These are phyloP conservation scores for Poeciliopsis presidionis DNA, from an alignment of 2,797 vertebrate species.

Conservation along the genomic window DNA sequence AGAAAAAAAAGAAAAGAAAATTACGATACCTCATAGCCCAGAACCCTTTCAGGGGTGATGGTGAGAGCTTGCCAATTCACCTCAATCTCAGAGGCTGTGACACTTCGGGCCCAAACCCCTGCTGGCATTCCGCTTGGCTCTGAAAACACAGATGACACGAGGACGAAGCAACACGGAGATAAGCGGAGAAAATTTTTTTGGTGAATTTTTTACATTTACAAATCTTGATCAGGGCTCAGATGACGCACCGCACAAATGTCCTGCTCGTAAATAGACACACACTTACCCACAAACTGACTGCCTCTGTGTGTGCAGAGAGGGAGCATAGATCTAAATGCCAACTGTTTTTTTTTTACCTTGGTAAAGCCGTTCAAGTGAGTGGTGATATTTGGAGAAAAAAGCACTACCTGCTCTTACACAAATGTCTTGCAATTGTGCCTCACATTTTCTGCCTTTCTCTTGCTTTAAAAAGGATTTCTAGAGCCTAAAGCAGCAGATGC, in stretches of 20 bases:
- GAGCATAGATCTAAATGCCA: conserved; percentile 66
- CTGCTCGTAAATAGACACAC: conserved; percentile 51
- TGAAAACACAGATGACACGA: conserved; percentile 74
- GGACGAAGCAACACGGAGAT: conserved; percentile 41
- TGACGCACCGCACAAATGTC: conserved; percentile 62
- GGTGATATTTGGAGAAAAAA: conserved; percentile 53
- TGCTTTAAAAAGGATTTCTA: conserved; percentile 12
- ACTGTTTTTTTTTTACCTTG: conserved; percentile 33
- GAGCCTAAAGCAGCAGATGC: conserved; percentile 13
- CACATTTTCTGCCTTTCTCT: conserved; percentile 8
- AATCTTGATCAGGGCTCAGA: conserved; percentile 52
- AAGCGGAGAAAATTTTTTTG: conserved; percentile 36
- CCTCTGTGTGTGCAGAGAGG: conserved; percentile 44
- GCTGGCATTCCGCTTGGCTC: conserved; percentile 89
- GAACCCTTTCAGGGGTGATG: conserved; percentile 89
- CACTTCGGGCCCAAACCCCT: conserved; percentile 86
- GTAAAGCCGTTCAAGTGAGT: conserved; percentile 42
- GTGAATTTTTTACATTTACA: conserved; percentile 56
- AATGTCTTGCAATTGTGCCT: conserved; percentile 28
- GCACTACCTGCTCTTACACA: conserved; percentile 27
- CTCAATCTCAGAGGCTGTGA: conserved; percentile 90
- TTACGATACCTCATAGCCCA: conserved; percentile 91
- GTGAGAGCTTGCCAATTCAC: conserved; percentile 89
- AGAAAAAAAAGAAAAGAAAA: not conserved
- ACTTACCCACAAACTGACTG: conserved; percentile 34